A percentile compares a stretch with the other conserved stretches of the same genome.
These are phyloP conservation scores for Ahaetulla prasina DNA, from an alignment of 2,113 vertebrate genomes.

Conservation along the genomic window DNA sequence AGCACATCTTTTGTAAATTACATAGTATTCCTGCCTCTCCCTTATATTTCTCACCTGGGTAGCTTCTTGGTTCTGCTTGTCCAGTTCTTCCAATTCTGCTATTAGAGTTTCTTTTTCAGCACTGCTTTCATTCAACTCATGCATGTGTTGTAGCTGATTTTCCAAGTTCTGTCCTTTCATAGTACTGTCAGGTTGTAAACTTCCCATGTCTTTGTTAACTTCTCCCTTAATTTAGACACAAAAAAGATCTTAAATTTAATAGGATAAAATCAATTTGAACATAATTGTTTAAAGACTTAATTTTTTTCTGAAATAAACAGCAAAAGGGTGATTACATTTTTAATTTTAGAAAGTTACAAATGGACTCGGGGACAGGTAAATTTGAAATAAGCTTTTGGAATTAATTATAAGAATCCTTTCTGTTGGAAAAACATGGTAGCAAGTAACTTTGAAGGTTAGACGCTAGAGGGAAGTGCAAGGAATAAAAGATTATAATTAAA, in stretches of 20 bases:
- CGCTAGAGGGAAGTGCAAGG: not conserved
- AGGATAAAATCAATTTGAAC: constrained; percentile 10
- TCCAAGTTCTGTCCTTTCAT: constrained; percentile 55
- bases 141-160: constrained; percentile 72
- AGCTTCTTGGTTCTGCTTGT: constrained; percentile 91
- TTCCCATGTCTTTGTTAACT: constrained; percentile 55
- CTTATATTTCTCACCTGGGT: constrained; percentile 79
- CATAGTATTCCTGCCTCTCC: not conserved
- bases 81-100: constrained; percentile 87
- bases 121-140: constrained; percentile 70
- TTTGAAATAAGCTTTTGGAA: not conserved
- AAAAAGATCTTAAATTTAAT: not conserved
- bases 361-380: not conserved
- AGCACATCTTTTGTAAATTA: not conserved
- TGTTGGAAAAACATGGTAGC: not conserved
- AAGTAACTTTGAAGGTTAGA: not conserved
- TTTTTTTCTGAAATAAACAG: not conserved
- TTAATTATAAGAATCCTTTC: not conserved
- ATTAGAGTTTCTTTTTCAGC: constrained; percentile 78
- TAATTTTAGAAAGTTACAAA: not conserved
- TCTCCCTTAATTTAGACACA: constrained; percentile 59
- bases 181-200: constrained; percentile 46
- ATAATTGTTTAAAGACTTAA: not conserved
- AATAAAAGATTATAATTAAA: not conserved
- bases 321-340: not conserved